Base-by-base conservation (phyloP, 2,113 vertebrate species). In the Lipotes vexillifer region DNA sequence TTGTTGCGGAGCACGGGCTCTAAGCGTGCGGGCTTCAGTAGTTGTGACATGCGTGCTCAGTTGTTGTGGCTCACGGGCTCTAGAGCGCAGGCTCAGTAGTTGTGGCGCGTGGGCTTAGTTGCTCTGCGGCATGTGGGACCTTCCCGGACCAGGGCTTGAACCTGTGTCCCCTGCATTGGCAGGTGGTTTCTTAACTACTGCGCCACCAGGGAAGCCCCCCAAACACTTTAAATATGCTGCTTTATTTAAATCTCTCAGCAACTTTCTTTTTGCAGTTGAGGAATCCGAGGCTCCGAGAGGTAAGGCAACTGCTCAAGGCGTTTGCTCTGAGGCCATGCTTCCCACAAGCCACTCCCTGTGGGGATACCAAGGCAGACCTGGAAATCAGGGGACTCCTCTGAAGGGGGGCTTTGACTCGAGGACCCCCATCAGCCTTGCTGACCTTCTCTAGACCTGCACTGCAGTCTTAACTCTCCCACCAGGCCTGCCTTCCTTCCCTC, bases 11-110 rank as follows among this genome's bases (percentile, higher is more conserved):
- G 49, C 49, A 52, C 0, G 5, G 49, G 49, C 49, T 52, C 49
- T 52, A 52, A 15, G 49, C 0, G 5, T 15, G 0, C 0, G 2
- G 55, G 55, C 55, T 57, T 57, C 55, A 57, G 18, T 20, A 57
- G 18, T 8, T 57, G 18, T 57, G 55, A 57, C 55, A 21, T 57
- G 18, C 18, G 18, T 18, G 55, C 55, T 57, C 55, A 57, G 55
- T 57, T 20, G 52, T 55, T 55, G 17, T 57, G 55, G 18, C 55
- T 57, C 6, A 0, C 0, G 0, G 18, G 18, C 18, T 57, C 55
- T 57, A 57, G 55, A 57, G 49, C 5, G 3, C 15, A 52, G 49
- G 15, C 49, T 52, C 49, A 52, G 49, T 52, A 52, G 49, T 52
- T 52, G 49, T 52, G 49, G 49, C 5, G 5, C 49, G 5, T 3